Conservation (phyloP, 2,797 vertebrate genomes). For the Scleropages formosus region DNA sequence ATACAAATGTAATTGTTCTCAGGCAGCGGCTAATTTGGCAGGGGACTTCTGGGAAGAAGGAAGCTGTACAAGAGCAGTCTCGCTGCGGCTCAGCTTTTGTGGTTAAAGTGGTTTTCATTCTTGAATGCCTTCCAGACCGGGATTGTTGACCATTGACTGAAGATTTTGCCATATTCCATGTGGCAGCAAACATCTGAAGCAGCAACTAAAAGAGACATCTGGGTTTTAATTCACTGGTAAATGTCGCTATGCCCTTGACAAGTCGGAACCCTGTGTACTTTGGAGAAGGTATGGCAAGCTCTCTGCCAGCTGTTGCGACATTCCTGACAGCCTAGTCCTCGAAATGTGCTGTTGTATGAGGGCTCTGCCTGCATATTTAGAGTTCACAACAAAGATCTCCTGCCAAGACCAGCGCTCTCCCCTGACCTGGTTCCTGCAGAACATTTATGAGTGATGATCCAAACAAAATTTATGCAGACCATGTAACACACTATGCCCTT, state of each 20-base stretch:
- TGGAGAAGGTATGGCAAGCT: background rate
- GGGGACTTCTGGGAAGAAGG: background rate
- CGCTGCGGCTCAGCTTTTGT: slow-evolving; percentile 1
- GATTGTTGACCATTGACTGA: background rate
- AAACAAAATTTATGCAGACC: background rate
- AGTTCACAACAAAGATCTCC: background rate
- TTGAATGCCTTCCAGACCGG: background rate
- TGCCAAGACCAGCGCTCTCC: background rate
- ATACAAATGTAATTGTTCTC: background rate
- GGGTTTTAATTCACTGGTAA: background rate
- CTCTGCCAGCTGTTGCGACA: slow-evolving; percentile 2
- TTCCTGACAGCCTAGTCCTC: background rate
- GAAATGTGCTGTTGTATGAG: slow-evolving; percentile 6
- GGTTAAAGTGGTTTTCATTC: slow-evolving; percentile 14
- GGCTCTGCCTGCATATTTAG: background rate
- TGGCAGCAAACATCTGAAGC: background rate
- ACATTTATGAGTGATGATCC: background rate
- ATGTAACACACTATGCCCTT: background rate
- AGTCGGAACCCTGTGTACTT: background rate
- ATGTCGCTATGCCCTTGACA: slow-evolving; percentile 8
- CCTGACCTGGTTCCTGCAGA: background rate
- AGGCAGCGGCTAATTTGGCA: too few species aligned
- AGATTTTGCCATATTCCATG: background rate
- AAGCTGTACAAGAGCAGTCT: background rate
- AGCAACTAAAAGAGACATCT: slow-evolving; percentile 1